Conservation (phyloP, 2,888 invertebrate species). For the Tinea trinotella region DNA sequence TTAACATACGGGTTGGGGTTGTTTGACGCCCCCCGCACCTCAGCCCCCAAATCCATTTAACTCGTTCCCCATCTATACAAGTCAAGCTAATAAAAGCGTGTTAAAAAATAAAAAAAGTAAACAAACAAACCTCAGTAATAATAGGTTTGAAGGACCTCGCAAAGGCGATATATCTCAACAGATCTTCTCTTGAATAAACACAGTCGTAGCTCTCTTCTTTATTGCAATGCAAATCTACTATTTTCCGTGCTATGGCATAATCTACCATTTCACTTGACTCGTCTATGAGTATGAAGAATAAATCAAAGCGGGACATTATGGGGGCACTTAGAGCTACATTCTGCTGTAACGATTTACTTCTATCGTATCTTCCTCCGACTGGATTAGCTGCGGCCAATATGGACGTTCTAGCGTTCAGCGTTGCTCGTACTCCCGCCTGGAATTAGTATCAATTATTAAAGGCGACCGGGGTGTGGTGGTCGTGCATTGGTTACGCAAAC, state of each 20-base stretch:
- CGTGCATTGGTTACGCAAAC: too few species aligned
- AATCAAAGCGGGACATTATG: slow-evolving; percentile 98
- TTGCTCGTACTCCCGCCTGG: slow-evolving; percentile 95
- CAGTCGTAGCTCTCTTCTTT: slow-evolving; percentile 84
- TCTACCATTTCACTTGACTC: slow-evolving; percentile 91
- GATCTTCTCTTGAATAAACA: slow-evolving; percentile 89
- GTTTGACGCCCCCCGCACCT: too few species aligned
- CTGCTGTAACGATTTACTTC: slow-evolving; percentile 93
- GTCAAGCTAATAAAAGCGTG: too few species aligned
- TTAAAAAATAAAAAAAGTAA: neutral
- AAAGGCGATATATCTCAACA: slow-evolving; percentile 96
- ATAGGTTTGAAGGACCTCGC: slow-evolving; percentile 95
- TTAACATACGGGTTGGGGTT: too few species aligned
- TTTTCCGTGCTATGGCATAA: slow-evolving; percentile 96
- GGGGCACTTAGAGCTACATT: slow-evolving; percentile 95
- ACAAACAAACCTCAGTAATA: slow-evolving; percentile 76
- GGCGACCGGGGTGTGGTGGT: too few species aligned
- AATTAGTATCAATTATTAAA: slow-evolving; percentile 21
- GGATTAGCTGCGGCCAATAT: slow-evolving; percentile 99
- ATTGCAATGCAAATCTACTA: slow-evolving; percentile 93
- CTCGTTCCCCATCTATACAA: too few species aligned
- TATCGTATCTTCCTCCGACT: slow-evolving; percentile 96
- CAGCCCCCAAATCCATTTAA: too few species aligned
- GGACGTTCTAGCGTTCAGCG: slow-evolving; percentile 96
- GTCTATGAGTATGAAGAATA: slow-evolving; percentile 98